Base-by-base conservation (phyloP, 2,888 invertebrate species). In the Hirtodrosophila duncani region DNA sequence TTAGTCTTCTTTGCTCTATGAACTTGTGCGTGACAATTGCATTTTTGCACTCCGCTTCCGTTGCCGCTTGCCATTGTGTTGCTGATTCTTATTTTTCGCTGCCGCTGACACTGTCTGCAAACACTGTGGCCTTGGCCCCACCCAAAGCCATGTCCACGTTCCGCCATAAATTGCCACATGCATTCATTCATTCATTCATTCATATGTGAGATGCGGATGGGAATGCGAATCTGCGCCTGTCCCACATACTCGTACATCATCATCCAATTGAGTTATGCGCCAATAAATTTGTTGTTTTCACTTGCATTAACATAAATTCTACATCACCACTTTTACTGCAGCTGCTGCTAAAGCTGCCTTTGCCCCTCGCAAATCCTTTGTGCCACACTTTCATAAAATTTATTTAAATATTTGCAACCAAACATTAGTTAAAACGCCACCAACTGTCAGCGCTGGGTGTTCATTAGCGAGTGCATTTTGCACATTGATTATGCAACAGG, bases 201-300 rank as follows among this genome's bases (percentile, higher is more conserved):
- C 34, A 31, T 30, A 37, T 24, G n/a, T 37, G n/a, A 3, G 17
- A 24, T 21, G 30, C 8, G 36, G 17, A 34, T 21, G 11, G 8
- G 6, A n/a, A 5, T 21, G 5, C 33, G 21, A 26, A 18, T 38
- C 45, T 34, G 31, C 26, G 39, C 23, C 50, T 46, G 36, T 24
- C 37, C 57, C 67, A 49, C 49, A 68, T 68, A 67, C 64, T 71
- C 67, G 71, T 67, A 33, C 63, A 56, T 39, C 60, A 39, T 45
- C 50, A 44, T 39, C 33, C 43, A 44, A 55, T 62, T 71, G 74
- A 71, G 55, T 77, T 77, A 66, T 78, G 67, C 59, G 68, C 65
- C 68, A 68, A 70, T 70, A 68, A 70, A 70, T 77, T 68, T 58
- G 49, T 63, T 67, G 42, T 55, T 55, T 45, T 38, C 60, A 55